Conservation (phyloP, 2,888 invertebrate species). For the Fissipunctia ypsillon region DNA sequence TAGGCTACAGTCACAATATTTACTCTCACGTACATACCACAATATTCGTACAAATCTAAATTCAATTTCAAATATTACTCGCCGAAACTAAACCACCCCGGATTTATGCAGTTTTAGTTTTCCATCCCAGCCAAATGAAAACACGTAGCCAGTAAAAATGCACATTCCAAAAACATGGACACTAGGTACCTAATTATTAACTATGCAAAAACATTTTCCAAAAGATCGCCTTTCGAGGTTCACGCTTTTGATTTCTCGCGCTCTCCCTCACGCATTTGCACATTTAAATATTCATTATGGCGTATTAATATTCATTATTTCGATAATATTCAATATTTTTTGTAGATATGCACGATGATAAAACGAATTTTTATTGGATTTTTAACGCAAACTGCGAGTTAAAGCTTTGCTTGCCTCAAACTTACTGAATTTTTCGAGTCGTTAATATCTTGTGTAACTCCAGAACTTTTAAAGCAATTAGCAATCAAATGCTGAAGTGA, state of each 20-base stretch:
- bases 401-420: slow-evolving; percentile 13
- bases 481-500: slow-evolving; percentile 68
- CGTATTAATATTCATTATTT: slow-evolving; percentile 64
- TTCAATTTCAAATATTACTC: slow-evolving; percentile 76
- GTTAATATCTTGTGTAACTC: slow-evolving; percentile 22
- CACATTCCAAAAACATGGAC: slow-evolving; percentile 3
- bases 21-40: slow-evolving; percentile 81
- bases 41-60: slow-evolving; percentile 82
- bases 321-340: slow-evolving; percentile 56
- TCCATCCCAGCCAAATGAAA: slow-evolving; percentile 20
- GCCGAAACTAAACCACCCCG: slow-evolving; percentile 51
- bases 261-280: slow-evolving; percentile 61
- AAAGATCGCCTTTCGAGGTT: slow-evolving; percentile 28
- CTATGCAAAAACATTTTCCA: slow-evolving; percentile 33
- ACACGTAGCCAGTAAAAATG: slow-evolving; percentile 16
- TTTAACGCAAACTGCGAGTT: slow-evolving; percentile 28
- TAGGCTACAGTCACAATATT: slow-evolving; percentile 88
- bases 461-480: slow-evolving; percentile 58
- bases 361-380: slow-evolving; percentile 35
- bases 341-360: slow-evolving; percentile 37
- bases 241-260: slow-evolving; percentile 55
- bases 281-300: slow-evolving; percentile 65
- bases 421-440: slow-evolving; percentile 14
- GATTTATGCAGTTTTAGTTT: slow-evolving; percentile 50
- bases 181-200: slow-evolving; percentile 31